Evolutionary conservation across 2,888 invertebrate genomes (phyloP), one percentile per base, ranked within the genome.

Genomic region (Carcina quercana): DNA sequence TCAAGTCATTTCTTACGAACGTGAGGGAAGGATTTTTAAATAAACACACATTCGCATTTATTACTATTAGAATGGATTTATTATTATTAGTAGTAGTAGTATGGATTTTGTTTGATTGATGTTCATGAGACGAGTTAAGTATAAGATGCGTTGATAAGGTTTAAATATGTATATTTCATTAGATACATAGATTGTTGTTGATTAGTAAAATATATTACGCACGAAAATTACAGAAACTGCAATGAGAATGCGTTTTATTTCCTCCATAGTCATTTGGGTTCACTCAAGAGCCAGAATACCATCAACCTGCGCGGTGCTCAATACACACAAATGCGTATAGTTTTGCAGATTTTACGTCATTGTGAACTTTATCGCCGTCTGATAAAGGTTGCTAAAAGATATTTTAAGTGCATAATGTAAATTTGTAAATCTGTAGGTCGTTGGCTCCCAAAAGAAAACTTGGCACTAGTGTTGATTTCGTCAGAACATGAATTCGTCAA

Each of bases 401-500:
- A 22, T 19, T 32, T 17, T n/a, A 13, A n/a, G 28, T 35, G 35
- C 42, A 48, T n/a, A 40, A 36, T 32, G 34, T 40, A 53, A 46
- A 38, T 37, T 45, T 47, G 61, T 46, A 43, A 38, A 43, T 45
- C 50, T 54, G 54, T 56, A 70, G 79, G 79, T 79, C 79, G 67
- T 73, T 79, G 79, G 61, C 79, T 70, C 69, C 67, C 59, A 49
- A 64, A 72, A 73, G 67, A 74, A 74, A 76, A 73, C 71, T 79
- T 79, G 78, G 78, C 76, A 79, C 59, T 59, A 49, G 59, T 56
- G 42, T 49, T 58, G 66, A 68, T 75, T 76, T 75, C 76, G 72
- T 74, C 74, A 76, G 66, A 65, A 59, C 55, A 54, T 62, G 66
- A 67, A 68, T 70, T 68, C 63, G 73, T 74, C 68, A 70, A 69